Percentiles rank a stretch among this genome's conserved stretches.
Evolutionary conservation across 2,888 invertebrate genomes (phyloP).

Genomic region (Ophraella communa): DNA sequence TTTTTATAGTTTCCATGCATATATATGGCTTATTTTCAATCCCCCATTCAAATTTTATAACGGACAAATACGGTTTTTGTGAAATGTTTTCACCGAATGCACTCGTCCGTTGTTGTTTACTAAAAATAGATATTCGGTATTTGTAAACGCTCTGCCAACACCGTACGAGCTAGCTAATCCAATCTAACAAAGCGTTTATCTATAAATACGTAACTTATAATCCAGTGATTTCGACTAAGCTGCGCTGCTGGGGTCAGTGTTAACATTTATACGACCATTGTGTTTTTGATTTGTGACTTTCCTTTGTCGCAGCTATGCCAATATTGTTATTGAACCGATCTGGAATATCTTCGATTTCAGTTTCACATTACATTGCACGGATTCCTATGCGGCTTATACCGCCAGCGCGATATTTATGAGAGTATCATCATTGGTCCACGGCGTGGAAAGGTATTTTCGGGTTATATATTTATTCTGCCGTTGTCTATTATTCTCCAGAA

Average conservation of each 20-base stretch:
- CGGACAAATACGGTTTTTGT: neutral
- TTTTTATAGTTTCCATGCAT: neutral
- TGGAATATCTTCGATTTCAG: constrained; percentile 41
- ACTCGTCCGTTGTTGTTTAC: neutral
- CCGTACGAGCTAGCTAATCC: constrained; percentile 23
- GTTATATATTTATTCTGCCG: constrained; percentile 17
- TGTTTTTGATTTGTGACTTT: constrained; percentile 47
- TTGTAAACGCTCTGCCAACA: neutral
- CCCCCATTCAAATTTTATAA: neutral
- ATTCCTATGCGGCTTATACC: constrained; percentile 39
- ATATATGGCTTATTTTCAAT: neutral
- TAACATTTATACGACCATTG: constrained; percentile 36
- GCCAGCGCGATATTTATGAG: constrained; percentile 42
- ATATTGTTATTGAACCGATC: constrained; percentile 43
- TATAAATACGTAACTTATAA: constrained; percentile 16
- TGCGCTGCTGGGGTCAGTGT: constrained; percentile 18
- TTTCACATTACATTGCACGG: constrained; percentile 42
- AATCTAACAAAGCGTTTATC: neutral
- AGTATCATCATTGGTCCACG: constrained; percentile 11
- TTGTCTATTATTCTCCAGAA: constrained; percentile 9
- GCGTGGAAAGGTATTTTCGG: constrained; percentile 17
- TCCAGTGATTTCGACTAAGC: constrained; percentile 11
- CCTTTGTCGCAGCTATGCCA: constrained; percentile 49
- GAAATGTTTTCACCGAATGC: neutral
- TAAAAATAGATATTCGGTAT: constrained; percentile 5